Conservation (phyloP, 2,888 invertebrate genomes). For the Augochlorella aurata region DNA sequence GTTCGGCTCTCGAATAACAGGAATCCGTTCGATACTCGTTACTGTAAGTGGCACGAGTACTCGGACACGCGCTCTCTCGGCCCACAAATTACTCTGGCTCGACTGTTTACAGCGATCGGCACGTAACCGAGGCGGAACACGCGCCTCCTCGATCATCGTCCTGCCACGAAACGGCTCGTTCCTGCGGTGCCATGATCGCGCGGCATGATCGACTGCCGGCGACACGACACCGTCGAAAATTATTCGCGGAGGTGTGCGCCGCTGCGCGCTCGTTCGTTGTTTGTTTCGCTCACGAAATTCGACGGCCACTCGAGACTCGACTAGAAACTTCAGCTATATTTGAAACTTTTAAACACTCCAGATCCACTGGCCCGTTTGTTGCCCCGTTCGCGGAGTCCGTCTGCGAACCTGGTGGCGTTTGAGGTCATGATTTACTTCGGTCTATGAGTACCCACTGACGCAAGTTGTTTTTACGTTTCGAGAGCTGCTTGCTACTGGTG, state of each 20-base stretch:
- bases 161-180: background rate
- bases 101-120: conserved; percentile 66
- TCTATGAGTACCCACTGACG: conserved; percentile 6
- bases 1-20: conserved; percentile 51
- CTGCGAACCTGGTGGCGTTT: background rate
- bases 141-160: conserved; percentile 45
- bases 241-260: too few species aligned
- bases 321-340: conserved; percentile 18
- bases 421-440: conserved; percentile 7
- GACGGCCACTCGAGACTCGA: background rate
- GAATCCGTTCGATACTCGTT: conserved; percentile 62
- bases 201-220: background rate
- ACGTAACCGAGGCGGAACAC: conserved; percentile 60
- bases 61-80: conserved; percentile 55
- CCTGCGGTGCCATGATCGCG: background rate
- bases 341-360: conserved; percentile 10
- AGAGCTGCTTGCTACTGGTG: background rate
- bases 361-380: conserved; percentile 9
- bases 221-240: background rate
- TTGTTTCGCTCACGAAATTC: background rate
- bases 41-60: conserved; percentile 60
- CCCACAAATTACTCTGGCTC: conserved; percentile 61
- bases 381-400: conserved; percentile 1
- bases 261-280: too few species aligned
- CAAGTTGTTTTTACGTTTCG: conserved; percentile 3